Conservation (phyloP, 1,140 invertebrate genomes). For the Trichoplusia ni region DNA sequence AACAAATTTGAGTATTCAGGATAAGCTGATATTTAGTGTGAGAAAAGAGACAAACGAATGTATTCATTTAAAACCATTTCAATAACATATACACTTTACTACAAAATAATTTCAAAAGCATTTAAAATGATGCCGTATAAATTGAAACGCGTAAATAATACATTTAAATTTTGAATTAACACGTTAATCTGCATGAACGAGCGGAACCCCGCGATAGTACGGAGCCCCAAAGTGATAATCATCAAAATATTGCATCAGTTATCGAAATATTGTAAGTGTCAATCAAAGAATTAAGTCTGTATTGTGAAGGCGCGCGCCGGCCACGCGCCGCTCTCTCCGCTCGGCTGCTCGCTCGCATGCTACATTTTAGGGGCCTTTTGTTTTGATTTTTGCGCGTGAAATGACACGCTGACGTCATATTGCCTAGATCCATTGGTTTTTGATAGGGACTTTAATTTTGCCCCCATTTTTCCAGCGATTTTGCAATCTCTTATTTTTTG, state of each 20-base stretch:
- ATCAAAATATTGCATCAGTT: slow-evolving; percentile 82
- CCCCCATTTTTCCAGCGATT: no score
- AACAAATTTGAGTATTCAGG: no score
- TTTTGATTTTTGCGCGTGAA: slow-evolving; percentile 71
- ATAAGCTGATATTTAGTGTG: no score
- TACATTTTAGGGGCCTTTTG: slow-evolving; percentile 62
- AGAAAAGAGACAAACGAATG: no score
- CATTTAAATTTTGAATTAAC: slow-evolving; percentile 8
- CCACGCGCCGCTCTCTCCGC: slow-evolving; percentile 44
- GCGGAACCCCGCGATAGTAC: slow-evolving; percentile 66
- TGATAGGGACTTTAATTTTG: no score
- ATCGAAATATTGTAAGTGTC: slow-evolving; percentile 82
- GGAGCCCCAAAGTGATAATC: slow-evolving; percentile 72
- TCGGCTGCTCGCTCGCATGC: slow-evolving; percentile 54
- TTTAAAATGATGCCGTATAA: not conserved
- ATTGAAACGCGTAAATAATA: slow-evolving; percentile 13
- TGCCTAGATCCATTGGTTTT: slow-evolving; percentile 35
- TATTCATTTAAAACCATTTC: no score
- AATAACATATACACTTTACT: no score
- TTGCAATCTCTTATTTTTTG: no score
- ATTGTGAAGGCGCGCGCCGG: slow-evolving; percentile 67
- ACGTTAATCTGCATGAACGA: slow-evolving; percentile 31
- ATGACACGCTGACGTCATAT: slow-evolving; percentile 43
- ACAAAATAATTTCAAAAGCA: no score
- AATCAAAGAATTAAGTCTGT: slow-evolving; percentile 81